Conservation (phyloP, 37 sponge, comb jelly and placozoan species). For the Axinella damicornis region DNA sequence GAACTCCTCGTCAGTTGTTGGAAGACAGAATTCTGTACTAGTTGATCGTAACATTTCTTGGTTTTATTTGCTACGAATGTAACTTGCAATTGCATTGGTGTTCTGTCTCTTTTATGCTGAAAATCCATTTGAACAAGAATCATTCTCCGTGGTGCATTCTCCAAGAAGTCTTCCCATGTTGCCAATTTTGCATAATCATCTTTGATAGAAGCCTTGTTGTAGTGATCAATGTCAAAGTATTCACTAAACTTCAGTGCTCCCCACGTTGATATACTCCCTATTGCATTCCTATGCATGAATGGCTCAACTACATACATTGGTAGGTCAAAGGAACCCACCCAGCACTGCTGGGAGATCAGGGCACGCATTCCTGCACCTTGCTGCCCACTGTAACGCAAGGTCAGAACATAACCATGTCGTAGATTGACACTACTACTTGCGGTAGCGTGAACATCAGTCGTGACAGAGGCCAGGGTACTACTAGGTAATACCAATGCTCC, state of each 20-base stretch:
- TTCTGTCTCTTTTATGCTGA: no score
- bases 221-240: slow-evolving; percentile 8
- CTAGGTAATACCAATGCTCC: no score
- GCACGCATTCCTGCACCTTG: slow-evolving; percentile 21
- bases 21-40: no score
- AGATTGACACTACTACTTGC: no score
- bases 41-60: no score
- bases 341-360: not conserved
- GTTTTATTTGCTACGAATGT: no score
- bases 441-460: no score
- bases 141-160: no score
- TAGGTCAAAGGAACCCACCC: not conserved
- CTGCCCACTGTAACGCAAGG: slow-evolving; percentile 11
- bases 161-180: not conserved
- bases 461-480: no score
- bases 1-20: no score
- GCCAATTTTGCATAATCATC: not conserved
- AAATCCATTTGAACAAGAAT: no score
- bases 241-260: not conserved
- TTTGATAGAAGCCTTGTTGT: not conserved
- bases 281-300: not conserved
- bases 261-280: not conserved
- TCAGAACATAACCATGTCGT: not conserved
- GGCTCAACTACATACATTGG: slow-evolving; percentile 22
- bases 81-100: no score